A percentile compares a stretch with the other conserved stretches of the same genome.
phyloP scores from a whole-genome alignment of 1,140 invertebrate genomes.

The Teleogryllus occipitalis region DNA sequence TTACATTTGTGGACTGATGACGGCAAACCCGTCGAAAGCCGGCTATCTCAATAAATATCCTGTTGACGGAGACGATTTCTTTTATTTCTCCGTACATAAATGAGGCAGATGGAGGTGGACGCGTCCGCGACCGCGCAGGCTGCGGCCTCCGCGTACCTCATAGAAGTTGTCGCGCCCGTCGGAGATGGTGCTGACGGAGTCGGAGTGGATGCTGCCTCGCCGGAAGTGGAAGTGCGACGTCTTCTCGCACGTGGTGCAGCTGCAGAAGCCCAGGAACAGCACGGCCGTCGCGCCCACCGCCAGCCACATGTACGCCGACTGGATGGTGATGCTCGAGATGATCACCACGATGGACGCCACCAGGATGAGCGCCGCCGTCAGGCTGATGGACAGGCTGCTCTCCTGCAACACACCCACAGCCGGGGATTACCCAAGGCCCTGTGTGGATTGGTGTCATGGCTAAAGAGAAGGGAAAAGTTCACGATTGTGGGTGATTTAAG shows the following conservation, averaged over 20 bases:
- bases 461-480: too few relatives aligned
- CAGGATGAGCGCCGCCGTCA: not conserved
- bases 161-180: not conserved
- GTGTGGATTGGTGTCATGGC: too few relatives aligned
- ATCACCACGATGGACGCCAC: not conserved
- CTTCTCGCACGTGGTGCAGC: constrained; percentile 9
- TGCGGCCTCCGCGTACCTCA: not conserved
- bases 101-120: too few relatives aligned
- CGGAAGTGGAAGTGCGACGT: not conserved
- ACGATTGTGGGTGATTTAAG: too few relatives aligned
- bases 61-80: too few relatives aligned
- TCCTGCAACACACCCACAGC: not conserved
- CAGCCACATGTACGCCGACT: constrained; percentile 10
- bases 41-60: too few relatives aligned
- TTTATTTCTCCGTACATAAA: too few relatives aligned
- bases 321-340: not conserved
- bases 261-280: constrained; percentile 3
- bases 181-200: constrained; percentile 8
- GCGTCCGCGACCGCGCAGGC: too few relatives aligned
- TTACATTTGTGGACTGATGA: too few relatives aligned
- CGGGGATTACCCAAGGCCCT: too few relatives aligned
- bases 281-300: constrained; percentile 8
- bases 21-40: too few relatives aligned
- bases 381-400: not conserved
- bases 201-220: not conserved